Percentiles rank a stretch among this genome's conserved stretches.
Conservation (phyloP, 2,113 vertebrate genomes). For the Daboia siamensis region DNA sequence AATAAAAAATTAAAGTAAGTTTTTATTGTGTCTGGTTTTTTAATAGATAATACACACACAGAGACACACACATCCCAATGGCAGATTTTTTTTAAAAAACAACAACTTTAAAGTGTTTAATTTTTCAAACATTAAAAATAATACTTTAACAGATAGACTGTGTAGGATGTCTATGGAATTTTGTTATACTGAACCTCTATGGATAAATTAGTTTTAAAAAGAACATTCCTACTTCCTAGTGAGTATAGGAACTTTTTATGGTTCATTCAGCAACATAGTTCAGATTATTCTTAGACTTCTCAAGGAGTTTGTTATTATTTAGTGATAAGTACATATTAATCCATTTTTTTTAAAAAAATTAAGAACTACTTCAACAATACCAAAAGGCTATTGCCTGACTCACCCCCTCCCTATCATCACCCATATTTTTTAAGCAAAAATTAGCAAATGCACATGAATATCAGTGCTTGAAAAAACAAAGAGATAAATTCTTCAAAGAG, state of each 20-base stretch:
- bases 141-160: neutral
- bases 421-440: neutral
- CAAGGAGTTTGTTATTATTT: neutral
- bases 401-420: neutral
- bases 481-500: neutral
- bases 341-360: neutral
- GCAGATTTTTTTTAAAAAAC: neutral
- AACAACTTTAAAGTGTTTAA: neutral
- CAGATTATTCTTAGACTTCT: neutral
- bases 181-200: neutral
- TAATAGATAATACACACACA: neutral
- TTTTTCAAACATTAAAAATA: neutral
- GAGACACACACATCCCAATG: neutral
- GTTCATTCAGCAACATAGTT: neutral
- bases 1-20: constrained; percentile 69
- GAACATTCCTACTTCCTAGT: neutral
- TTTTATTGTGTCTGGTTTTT: constrained; percentile 30
- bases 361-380: neutral
- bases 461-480: neutral
- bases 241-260: neutral
- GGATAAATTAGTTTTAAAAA: neutral
- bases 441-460: neutral
- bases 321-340: neutral
- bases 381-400: neutral
- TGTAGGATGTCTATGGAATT: neutral